Evolutionary conservation across 2,113 vertebrate genomes (phyloP).

Genomic region (Scomber japonicus): DNA sequence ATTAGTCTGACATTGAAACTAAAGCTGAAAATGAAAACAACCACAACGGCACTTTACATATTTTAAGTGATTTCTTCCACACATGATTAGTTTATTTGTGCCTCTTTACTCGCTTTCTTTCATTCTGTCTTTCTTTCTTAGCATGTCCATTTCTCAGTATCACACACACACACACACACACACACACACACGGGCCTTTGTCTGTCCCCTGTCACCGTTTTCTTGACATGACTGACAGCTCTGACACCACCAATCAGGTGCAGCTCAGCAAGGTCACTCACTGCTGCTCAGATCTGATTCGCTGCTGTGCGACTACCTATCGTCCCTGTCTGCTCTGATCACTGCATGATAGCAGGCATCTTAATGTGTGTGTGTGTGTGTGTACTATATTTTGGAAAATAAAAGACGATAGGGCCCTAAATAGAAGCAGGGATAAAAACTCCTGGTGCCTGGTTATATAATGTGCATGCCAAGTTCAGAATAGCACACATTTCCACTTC

Average conservation of each 20-base stretch:
- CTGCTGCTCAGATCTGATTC: conserved; percentile 86
- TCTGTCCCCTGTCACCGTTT: conserved; percentile 79
- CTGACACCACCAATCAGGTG: conserved; percentile 91
- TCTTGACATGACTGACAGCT: conserved; percentile 86
- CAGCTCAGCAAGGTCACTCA: conserved; percentile 91
- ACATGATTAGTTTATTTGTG: no score
- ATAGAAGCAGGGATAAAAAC: no score
- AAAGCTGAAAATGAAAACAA: background rate
- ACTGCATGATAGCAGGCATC: conserved; percentile 47
- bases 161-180: conserved; percentile 33
- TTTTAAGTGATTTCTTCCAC: no score
- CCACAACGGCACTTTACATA: no score
- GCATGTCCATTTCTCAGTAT: no score
- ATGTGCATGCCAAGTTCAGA: no score
- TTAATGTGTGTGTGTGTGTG: conserved; percentile 10
- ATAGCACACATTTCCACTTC: no score
- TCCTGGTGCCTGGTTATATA: no score
- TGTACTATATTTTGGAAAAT: background rate
- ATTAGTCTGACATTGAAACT: background rate
- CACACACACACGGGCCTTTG: conserved; percentile 31
- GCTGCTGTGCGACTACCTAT: conserved; percentile 88
- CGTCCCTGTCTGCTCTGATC: conserved; percentile 91
- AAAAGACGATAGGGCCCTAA: no score
- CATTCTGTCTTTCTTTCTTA: no score
- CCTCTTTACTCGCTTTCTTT: no score